Base-by-base conservation (phyloP, 2,888 invertebrate species). In the Torymus tubicola region DNA sequence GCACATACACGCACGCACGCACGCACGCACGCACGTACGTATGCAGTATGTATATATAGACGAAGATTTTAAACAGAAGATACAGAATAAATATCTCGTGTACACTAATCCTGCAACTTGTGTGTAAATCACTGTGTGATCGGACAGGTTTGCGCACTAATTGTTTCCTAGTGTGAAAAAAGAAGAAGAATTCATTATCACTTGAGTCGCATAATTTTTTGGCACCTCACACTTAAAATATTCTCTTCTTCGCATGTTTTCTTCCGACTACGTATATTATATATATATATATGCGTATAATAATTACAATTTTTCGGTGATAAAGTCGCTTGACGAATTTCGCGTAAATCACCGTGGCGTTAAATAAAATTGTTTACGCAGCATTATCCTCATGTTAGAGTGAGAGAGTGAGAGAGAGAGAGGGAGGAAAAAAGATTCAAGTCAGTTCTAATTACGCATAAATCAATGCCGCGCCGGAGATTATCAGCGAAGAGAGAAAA, bases 401-500 rank as follows among this genome's bases (percentile, higher is more conserved):
- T 2, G 21, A 21, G 21, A 21, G 21, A 21, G 21, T 2, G 21
- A 21, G 21, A 21, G 8, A 42, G 42, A 8, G 42, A 42, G 42
- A 42, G 42, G 8, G 42, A 42, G 21, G 21, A 13, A 12, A 18
- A n/a, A 55, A 42, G n/a, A 14, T 24, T 5, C 71, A 64, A 74
- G 74, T 68, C 69, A 57, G 69, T 68, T 70, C 76, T 77, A 77
- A 76, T 77, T 77, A 70, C 69, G 50, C 76, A 77, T 77, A 77
- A 77, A 77, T 77, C 76, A 77, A 70, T 57, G 69, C 75, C 52
- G 8, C 16, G 55, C 68, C 68, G 60, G 42, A 74, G 73, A 74
- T 76, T 76, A 69, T 60, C 69, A 42, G 16, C 53, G 14, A 63
- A 52, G 61, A n/a, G 12, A 50, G 11, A 50, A n/a, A 68, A 12